Conservation (phyloP, 2,113 vertebrate genomes). For the Rhinolophus ferrumequinum region DNA sequence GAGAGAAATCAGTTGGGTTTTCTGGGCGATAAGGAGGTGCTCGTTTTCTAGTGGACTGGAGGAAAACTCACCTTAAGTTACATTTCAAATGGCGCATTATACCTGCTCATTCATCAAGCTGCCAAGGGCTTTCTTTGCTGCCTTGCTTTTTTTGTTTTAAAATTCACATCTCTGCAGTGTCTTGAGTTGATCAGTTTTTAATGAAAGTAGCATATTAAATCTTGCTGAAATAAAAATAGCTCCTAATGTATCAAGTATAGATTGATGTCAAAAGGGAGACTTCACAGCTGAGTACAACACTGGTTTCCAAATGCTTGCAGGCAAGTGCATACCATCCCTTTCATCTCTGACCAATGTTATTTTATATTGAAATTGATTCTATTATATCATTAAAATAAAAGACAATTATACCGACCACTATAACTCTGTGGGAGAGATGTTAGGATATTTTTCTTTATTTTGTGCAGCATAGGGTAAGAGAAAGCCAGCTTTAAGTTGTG, state of each 20-base stretch:
- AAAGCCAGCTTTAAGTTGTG: background rate
- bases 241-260: background rate
- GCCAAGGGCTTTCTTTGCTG: slow-evolving; percentile 33
- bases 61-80: slow-evolving; percentile 32
- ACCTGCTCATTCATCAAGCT: slow-evolving; percentile 66
- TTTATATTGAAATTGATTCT: slow-evolving; percentile 29
- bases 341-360: background rate
- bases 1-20: background rate
- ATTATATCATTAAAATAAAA: slow-evolving; percentile 14
- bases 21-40: background rate
- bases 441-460: slow-evolving; percentile 6
- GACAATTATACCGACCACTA: background rate
- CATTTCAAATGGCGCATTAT: slow-evolving; percentile 70
- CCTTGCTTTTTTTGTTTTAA: background rate
- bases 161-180: background rate
- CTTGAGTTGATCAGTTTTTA: background rate
- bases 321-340: background rate
- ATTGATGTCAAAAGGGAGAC: background rate
- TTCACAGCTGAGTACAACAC: background rate
- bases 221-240: slow-evolving; percentile 56
- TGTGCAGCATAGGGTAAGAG: background rate
- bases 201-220: slow-evolving; percentile 26
- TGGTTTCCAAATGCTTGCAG: background rate
- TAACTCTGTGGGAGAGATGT: background rate
- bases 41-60: background rate